Percentiles rank a stretch among this genome's conserved stretches.
These are phyloP conservation scores for Micropoecilia bifurca DNA, from an alignment of 2,797 vertebrate genomes.

Conservation along the genomic window DNA sequence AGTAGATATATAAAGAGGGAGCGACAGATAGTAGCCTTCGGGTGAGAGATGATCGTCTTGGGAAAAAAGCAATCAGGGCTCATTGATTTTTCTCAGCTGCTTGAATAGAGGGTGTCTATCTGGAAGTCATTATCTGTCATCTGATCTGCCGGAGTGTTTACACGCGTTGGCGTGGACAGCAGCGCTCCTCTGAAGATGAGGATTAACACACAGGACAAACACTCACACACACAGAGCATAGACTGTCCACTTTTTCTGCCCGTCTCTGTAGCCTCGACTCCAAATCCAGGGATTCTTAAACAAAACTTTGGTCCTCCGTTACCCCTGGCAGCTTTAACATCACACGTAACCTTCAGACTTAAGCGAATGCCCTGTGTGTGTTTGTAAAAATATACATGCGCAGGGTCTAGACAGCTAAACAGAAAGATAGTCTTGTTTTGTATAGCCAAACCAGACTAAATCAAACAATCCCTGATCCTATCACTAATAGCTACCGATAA, in stretches of 20 bases:
- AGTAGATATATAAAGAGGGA: conserved; percentile 55
- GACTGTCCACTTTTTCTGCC: conserved; percentile 35
- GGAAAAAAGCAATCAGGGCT: conserved; percentile 83
- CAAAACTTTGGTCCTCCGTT: conserved; percentile 53
- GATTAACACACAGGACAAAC: conserved; percentile 67
- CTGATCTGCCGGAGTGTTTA: conserved; percentile 80
- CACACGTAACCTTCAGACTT: conserved; percentile 44
- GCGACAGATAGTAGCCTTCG: conserved; percentile 70
- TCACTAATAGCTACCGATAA: conserved; percentile 77
- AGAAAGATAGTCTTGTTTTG: conserved; percentile 73
- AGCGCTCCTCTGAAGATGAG: conserved; percentile 72
- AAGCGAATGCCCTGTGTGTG: conserved; percentile 41
- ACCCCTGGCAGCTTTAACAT: conserved; percentile 47
- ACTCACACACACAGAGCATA: conserved; percentile 28
- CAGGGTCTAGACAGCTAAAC: conserved; percentile 71
- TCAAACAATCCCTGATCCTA: conserved; percentile 82
- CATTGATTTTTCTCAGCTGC: conserved; percentile 82
- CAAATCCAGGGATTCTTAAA: conserved; percentile 68
- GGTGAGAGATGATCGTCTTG: conserved; percentile 75
- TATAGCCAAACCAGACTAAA: conserved; percentile 58
- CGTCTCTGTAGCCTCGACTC: conserved; percentile 42
- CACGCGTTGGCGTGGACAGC: conserved; percentile 75
- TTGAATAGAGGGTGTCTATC: conserved; percentile 81
- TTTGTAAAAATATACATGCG: conserved; percentile 70
- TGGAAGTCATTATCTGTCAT: conserved; percentile 82